Base-by-base conservation (phyloP, 2,113 vertebrate genomes). In the Phalacrocorax aristotelis region DNA sequence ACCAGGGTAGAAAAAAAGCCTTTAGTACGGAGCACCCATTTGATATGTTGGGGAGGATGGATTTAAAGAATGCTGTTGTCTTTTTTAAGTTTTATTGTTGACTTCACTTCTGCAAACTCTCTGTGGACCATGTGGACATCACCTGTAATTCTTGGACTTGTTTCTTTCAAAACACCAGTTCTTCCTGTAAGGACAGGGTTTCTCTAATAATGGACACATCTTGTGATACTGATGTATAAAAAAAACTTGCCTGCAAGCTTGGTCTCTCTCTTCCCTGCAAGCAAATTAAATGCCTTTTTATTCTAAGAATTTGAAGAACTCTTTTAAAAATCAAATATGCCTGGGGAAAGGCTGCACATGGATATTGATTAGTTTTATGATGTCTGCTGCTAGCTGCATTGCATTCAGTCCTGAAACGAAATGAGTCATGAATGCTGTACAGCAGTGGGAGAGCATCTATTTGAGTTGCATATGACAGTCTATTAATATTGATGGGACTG, bases 231-330 rank as follows among this genome's bases (percentile, higher is more conserved):
- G 76, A 90, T 71, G 51, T 34, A 83, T 68, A 60, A 69, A 93
- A 79, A 86, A 71, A 52, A 55, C n/a, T 66, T 66, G 29, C 34
- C 52, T 82, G 40, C 81, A 72, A 34, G n/a, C 51, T 34, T 84
- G 36, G 57, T 75, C 71, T 95, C 92, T 68, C 86, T 85, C 13
- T 89, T 89, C 29, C n/a, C 44, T 36, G 18, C 36, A 92, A 94
- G 78, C 83, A 95, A 96, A 96, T 96, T 87, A 86, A 98, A 96
- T 97, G 64, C 48, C 51, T 92, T 96, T 97, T 87, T 65, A 95
- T 95, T 95, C 54, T 69, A 81, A 52, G 57, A 94, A 87, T 87
- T 86, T 66, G 42, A 90, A 89, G 40, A 97, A 79, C 46, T 83
- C 61, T 80, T 71, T 89, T 42, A 80, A 90, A 78, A 69, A 95